Evolutionary conservation across 2,113 vertebrate genomes (phyloP).

Genomic region (Ochotona princeps): DNA sequence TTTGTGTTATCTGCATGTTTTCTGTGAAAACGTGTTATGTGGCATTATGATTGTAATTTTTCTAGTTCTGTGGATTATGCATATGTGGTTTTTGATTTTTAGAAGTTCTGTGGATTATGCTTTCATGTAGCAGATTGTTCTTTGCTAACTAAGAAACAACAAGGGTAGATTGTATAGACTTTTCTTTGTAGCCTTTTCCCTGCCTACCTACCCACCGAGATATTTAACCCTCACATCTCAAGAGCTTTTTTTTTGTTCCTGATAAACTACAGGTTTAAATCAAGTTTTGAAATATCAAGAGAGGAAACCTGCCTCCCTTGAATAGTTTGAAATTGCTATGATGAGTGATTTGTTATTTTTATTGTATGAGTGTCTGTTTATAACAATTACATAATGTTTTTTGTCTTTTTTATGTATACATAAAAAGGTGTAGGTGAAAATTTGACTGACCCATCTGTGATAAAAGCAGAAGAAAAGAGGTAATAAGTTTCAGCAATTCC

Average conservation of each 20-base stretch:
- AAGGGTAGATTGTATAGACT: neutral
- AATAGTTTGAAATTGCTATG: conserved; percentile 25
- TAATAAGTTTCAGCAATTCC: conserved; percentile 79
- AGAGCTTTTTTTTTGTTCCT: neutral
- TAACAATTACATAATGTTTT: conserved; percentile 47
- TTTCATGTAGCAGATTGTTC: neutral
- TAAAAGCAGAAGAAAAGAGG: conserved; percentile 99
- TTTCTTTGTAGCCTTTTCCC: neutral
- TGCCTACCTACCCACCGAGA: neutral
- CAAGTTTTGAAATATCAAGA: conserved; percentile 14
- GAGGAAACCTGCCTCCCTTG: neutral
- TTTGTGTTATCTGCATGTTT: conserved; percentile 25
- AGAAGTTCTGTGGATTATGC: neutral
- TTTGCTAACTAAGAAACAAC: neutral
- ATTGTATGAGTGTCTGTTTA: conserved; percentile 50
- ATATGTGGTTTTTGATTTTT: neutral
- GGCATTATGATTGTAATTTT: neutral
- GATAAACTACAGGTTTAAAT: neutral
- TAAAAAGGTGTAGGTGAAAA: conserved; percentile 96
- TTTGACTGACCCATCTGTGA: conserved; percentile 98
- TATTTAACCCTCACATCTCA: neutral
- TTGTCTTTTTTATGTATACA: conserved; percentile 70
- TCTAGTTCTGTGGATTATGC: neutral
- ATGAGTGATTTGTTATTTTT: conserved; percentile 1
- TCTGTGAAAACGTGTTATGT: neutral